A percentile compares a stretch with the other conserved stretches of the same genome.
Evolutionary conservation across 1,140 invertebrate species (phyloP).

Genomic region (Calosoma granatense): DNA sequence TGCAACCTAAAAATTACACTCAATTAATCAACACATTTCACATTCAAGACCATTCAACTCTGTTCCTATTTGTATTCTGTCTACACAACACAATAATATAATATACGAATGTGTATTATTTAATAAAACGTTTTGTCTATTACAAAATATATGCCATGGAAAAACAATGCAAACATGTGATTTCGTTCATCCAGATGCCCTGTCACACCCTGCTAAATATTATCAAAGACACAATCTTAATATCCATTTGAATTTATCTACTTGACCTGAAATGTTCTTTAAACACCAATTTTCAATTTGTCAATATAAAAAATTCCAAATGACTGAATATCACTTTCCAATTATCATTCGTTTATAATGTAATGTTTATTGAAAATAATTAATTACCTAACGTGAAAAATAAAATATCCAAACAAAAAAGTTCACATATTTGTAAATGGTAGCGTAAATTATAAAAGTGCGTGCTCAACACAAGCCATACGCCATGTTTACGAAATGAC

Average conservation of each 20-base stretch:
- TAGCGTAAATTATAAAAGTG: slow-evolving; percentile 9
- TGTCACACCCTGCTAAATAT: neutral
- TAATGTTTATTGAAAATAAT: neutral
- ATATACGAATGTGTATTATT: neutral
- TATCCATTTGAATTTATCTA: neutral
- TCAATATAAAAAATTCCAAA: neutral
- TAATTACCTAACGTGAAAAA: neutral
- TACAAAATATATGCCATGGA: neutral
- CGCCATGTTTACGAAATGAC: slow-evolving; percentile 8
- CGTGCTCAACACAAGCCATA: slow-evolving; percentile 5
- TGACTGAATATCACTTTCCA: neutral
- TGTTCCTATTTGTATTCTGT: too few relatives aligned
- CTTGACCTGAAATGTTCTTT: neutral
- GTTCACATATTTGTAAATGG: slow-evolving; percentile 5
- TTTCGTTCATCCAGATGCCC: neutral
- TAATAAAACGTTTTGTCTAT: neutral
- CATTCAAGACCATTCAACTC: too few relatives aligned
- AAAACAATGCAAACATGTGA: slow-evolving; percentile 5
- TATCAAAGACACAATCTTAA: neutral
- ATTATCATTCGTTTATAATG: neutral
- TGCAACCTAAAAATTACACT: neutral
- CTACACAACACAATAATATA: too few relatives aligned
- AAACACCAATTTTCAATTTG: neutral
- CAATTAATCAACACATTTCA: neutral
- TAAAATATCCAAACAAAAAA: neutral